Percentiles rank a stretch among this genome's conserved stretches.
These are phyloP conservation scores for Pteruthius melanotis DNA, from an alignment of 2,113 vertebrate genomes.

Conservation along the genomic window DNA sequence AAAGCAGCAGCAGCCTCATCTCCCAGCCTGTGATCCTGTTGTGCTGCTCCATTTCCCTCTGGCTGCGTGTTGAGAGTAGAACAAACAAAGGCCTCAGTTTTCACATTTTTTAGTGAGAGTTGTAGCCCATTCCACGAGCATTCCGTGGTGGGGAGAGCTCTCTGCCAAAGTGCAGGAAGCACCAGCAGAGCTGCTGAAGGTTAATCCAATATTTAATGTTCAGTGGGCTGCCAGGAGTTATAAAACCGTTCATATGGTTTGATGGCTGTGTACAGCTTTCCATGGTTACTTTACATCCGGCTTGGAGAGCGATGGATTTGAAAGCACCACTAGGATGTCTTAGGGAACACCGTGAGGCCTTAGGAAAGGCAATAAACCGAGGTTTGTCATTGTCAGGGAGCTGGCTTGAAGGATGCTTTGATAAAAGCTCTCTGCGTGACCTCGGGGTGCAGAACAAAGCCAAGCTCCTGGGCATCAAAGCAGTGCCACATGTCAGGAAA, in stretches of 20 bases:
- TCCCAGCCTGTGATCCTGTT: not conserved
- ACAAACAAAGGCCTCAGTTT: not conserved
- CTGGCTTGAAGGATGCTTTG: slow-evolving; percentile 18
- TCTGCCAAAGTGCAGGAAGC: slow-evolving; percentile 42
- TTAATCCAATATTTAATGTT: slow-evolving; percentile 44
- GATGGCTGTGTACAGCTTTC: slow-evolving; percentile 15
- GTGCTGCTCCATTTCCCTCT: not conserved
- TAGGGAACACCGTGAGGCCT: not conserved
- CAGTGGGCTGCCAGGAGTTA: slow-evolving; percentile 36
- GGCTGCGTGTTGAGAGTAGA: accelerated
- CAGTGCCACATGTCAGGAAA: slow-evolving; percentile 8
- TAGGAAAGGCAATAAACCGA: not conserved
- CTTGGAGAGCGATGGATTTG: not conserved
- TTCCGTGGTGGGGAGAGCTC: not conserved
- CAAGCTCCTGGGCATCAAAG: not conserved
- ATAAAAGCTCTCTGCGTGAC: not conserved
- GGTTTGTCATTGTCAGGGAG: slow-evolving; percentile 32
- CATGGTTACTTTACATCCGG: slow-evolving; percentile 29
- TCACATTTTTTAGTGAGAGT: not conserved
- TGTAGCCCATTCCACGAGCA: accelerated
- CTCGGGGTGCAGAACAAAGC: not conserved
- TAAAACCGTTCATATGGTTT: not conserved
- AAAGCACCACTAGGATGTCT: slow-evolving; percentile 5
- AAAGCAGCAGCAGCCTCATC: not conserved
- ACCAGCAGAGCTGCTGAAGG: slow-evolving; percentile 45